phyloP scores from a whole-genome alignment of 2,888 invertebrate genomes.

The Zaprionus obscuricornis region DNA sequence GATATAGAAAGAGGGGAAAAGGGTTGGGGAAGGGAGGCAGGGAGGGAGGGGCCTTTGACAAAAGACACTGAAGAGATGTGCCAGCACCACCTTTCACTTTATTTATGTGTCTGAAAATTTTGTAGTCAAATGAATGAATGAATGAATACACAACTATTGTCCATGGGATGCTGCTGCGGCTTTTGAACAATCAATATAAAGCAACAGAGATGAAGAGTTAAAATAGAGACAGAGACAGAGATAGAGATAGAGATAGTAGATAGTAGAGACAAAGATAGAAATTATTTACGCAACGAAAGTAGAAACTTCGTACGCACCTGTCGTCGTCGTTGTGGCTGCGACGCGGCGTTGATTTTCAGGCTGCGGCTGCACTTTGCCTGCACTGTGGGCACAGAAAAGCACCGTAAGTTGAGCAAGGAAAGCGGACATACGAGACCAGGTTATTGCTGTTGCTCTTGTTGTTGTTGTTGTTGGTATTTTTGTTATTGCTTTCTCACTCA shows the following conservation, averaged over 20 bases:
- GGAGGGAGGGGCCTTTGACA: constrained; percentile 29
- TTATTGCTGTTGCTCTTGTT: constrained; percentile 41
- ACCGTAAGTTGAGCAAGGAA: constrained; percentile 75
- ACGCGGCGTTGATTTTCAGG: constrained; percentile 30
- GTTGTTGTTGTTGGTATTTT: constrained; percentile 3
- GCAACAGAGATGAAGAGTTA: constrained; percentile 28
- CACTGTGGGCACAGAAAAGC: constrained; percentile 57
- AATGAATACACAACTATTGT: constrained; percentile 53
- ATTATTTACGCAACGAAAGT: constrained; percentile 62
- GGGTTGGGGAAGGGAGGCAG: constrained; percentile 7
- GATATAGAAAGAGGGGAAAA: no score
- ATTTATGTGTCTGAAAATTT: constrained; percentile 35
- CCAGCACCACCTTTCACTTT: constrained; percentile 72
- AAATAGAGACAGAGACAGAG: constrained; percentile 16
- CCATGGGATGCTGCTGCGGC: constrained; percentile 45
- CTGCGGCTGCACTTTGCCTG: constrained; percentile 46
- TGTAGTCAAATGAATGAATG: constrained; percentile 45
- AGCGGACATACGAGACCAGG: constrained; percentile 74
- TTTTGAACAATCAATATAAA: constrained; percentile 54
- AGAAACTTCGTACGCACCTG: constrained; percentile 64
- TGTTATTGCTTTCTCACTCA: constrained; percentile 36
- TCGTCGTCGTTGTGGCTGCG: constrained; percentile 31
- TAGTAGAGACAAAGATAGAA: constrained; percentile 36
- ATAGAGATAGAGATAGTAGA: constrained; percentile 15
- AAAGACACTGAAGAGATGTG: constrained; percentile 61